Evolutionary conservation across 2,113 vertebrate genomes (phyloP), one percentile per base, ranked within the genome.

Genomic region (Zootoca vivipara): DNA sequence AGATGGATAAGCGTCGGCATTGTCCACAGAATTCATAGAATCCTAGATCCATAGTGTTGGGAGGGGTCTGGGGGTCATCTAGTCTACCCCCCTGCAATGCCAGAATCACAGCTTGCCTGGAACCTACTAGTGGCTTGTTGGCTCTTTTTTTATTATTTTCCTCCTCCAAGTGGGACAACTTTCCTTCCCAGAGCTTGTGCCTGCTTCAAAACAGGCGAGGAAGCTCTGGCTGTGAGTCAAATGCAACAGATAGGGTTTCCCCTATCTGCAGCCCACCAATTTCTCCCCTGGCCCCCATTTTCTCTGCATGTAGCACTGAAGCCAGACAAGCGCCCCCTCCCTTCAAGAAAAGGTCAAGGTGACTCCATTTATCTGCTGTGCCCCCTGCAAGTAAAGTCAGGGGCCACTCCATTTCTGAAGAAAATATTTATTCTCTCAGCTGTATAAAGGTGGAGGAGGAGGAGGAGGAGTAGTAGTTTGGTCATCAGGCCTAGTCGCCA

Each of bases 361-460:
- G 46, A 9, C 46, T 52, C 46, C 46, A 52, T 52, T 52, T 52
- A 9, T 12, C 46, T 52, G 2, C 9, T 52, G 10, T 52, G 46
- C 46, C 46, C 46, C 46, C 46, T 24, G 4, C 20, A 69, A 79
- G 85, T 22, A 13, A 78, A 7, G n/a, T 16, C 28, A 52, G 40
- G 42, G 42, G 56, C 8, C 18, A 58, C 64, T 12, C 67, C 28
- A 20, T 20, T 70, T 87, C 42, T 82, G 78, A 73, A 42, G 86
- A 87, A 87, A 87, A 87, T 87, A 87, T 87, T 87, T 87, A 87
- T 87, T 87, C 78, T 87, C 46, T 87, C 86, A 12, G 38, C 28
- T 62, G 81, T 81, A 62, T 73, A 87, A 81, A 81, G 52, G 40
- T 16, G 40, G 1, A 5, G 16, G 12, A 35, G n/a, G 46, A 46